phyloP scores from a whole-genome alignment of 2,888 invertebrate genomes.

The Anthoptus insignis region DNA sequence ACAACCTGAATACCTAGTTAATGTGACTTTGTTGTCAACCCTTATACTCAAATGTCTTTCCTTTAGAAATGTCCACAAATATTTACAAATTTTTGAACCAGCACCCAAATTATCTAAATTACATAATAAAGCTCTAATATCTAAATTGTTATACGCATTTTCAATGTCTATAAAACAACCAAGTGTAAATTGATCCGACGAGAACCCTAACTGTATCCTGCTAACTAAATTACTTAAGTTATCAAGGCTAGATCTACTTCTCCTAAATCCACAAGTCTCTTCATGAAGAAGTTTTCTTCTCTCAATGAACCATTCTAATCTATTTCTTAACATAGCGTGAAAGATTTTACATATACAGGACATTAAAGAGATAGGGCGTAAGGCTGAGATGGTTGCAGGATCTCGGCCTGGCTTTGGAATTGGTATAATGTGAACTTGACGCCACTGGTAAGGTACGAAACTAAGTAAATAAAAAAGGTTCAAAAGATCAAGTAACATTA shows the following conservation, averaged over 20 bases:
- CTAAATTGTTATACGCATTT: slow-evolving; percentile 8
- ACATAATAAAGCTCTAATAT: not conserved
- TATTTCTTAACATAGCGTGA: too few species aligned
- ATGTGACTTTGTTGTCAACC: not conserved
- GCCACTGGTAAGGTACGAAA: slow-evolving; percentile 10
- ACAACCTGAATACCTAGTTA: not conserved
- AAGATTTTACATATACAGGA: not conserved
- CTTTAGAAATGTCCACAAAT: slow-evolving; percentile 7
- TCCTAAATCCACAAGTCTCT: slow-evolving; percentile 2
- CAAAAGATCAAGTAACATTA: not conserved
- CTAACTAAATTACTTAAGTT: not conserved
- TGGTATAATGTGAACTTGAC: not conserved
- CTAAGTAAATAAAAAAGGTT: not conserved
- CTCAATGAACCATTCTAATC: not conserved
- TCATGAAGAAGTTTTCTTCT: not conserved
- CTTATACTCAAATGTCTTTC: not conserved
- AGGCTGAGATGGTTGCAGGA: not conserved
- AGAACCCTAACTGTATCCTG: slow-evolving; percentile 5
- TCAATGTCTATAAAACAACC: slow-evolving; percentile 12
- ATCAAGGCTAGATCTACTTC: not conserved
- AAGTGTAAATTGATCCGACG: not conserved
- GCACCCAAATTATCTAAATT: not conserved
- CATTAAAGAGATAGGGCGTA: slow-evolving; percentile 9
- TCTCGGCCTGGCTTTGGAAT: slow-evolving; percentile 10
- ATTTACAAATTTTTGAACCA: slow-evolving; percentile 4